Conservation (phyloP, 2,888 invertebrate species). For the Nymphalis c-album region DNA sequence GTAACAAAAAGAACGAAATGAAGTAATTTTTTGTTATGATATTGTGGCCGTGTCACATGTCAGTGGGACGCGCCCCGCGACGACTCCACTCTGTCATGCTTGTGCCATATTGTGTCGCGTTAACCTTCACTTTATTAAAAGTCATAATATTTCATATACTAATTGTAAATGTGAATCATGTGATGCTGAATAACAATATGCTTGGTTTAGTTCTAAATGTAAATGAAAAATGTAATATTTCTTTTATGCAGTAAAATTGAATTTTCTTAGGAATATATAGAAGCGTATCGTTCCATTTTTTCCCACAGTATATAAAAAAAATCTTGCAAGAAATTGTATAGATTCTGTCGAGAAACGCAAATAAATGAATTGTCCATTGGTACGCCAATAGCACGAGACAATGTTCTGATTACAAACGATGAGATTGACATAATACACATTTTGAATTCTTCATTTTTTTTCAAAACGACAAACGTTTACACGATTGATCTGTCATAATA, state of each 20-base stretch:
- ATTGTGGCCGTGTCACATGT: slow-evolving; percentile 21
- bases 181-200: neutral
- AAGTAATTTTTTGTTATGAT: slow-evolving; percentile 21
- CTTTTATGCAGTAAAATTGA: neutral
- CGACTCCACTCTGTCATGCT: slow-evolving; percentile 26
- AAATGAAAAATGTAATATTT: neutral
- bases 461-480: no score
- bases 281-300: neutral
- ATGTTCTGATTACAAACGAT: no score
- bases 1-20: slow-evolving; percentile 17
- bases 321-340: neutral
- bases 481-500: no score
- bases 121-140: slow-evolving; percentile 22
- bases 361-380: no score
- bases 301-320: neutral
- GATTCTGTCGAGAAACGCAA: no score
- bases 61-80: slow-evolving; percentile 17
- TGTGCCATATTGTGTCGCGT: slow-evolving; percentile 15
- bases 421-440: no score
- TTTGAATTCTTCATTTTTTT: no score
- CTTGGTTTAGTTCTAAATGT: neutral
- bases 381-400: no score
- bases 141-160: slow-evolving; percentile 5
- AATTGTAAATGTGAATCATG: neutral
- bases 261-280: neutral